Percentiles rank a stretch among this genome's conserved stretches.
These are phyloP conservation scores for Morbakka virulenta DNA, from an alignment of 30 jellyfish, hydroid and myxozoan genomes.

Conservation along the genomic window DNA sequence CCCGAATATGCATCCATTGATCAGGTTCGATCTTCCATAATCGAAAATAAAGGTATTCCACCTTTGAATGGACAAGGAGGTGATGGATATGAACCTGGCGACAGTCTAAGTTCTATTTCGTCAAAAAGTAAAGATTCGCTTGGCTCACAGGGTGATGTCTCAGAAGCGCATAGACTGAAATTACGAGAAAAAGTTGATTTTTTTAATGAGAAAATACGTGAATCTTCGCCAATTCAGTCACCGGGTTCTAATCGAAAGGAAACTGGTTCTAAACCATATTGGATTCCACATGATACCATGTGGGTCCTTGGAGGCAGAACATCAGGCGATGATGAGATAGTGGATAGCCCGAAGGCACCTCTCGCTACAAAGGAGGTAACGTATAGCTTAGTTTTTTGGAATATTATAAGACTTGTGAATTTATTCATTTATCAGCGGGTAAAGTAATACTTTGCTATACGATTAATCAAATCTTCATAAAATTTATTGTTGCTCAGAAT, in stretches of 20 bases:
- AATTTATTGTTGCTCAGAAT: too few relatives aligned
- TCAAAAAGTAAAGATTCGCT: conserved; percentile 84
- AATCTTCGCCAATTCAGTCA: conserved; percentile 11
- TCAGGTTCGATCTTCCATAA: conserved; percentile 35
- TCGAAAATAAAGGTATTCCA: not conserved
- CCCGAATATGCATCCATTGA: conserved; percentile 55
- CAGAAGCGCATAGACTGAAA: conserved; percentile 24
- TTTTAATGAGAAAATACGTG: conserved; percentile 23
- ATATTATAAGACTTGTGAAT: too few relatives aligned
- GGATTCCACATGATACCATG: conserved; percentile 41
- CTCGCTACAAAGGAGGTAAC: conserved; percentile 85
- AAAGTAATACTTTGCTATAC: too few relatives aligned
- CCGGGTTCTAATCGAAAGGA: conserved; percentile 35
- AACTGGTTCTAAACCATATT: conserved; percentile 7
- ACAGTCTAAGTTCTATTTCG: conserved; percentile 79
- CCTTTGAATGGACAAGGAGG: conserved; percentile 12
- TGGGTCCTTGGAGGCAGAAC: conserved; percentile 7
- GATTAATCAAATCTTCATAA: too few relatives aligned
- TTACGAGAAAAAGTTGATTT: conserved; percentile 35
- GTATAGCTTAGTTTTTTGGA: too few relatives aligned
- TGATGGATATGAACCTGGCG: conserved; percentile 91
- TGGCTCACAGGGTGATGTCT: conserved; percentile 80
- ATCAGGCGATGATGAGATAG: conserved; percentile 29
- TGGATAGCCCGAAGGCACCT: conserved; percentile 62
- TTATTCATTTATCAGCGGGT: too few relatives aligned